Percentiles rank a stretch among this genome's conserved stretches.
These are phyloP conservation scores for Coelinius sp. DNA, from an alignment of 2,888 invertebrate species.

Conservation along the genomic window DNA sequence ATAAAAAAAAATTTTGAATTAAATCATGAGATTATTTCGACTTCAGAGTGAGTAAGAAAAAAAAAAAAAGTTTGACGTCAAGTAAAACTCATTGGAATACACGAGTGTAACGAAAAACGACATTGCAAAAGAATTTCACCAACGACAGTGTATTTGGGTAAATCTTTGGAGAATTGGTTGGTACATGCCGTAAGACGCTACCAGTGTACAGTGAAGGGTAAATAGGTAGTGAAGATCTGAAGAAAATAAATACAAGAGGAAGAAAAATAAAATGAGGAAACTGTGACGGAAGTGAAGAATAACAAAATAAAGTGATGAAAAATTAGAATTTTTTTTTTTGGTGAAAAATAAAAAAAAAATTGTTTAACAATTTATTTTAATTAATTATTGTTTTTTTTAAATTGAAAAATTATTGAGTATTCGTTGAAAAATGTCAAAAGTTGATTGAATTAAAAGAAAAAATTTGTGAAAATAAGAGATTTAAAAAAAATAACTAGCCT, in stretches of 20 bases:
- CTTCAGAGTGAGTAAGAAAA: no score
- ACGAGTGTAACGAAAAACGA: neutral
- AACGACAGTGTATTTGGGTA: constrained; percentile 1
- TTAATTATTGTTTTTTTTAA: no score
- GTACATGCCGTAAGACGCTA: constrained; percentile 14
- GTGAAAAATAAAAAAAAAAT: neutral
- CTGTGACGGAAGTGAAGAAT: neutral
- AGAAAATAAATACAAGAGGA: constrained; percentile 15
- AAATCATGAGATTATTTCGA: no score
- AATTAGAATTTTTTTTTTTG: no score
- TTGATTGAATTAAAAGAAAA: neutral
- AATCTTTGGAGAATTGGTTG: constrained; percentile 12
- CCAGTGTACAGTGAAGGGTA: neutral
- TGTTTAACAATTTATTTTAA: no score
- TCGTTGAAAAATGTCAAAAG: no score
- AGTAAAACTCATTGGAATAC: neutral
- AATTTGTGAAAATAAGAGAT: neutral
- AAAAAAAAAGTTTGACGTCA: neutral
- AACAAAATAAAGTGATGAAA: constrained; percentile 1
- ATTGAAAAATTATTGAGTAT: no score
- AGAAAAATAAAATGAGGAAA: neutral
- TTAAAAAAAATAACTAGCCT: neutral
- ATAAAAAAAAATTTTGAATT: no score
- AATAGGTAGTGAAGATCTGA: constrained; percentile 1
- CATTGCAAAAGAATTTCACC: constrained; percentile 4